phyloP scores from a whole-genome alignment of 2,113 vertebrate genomes.

The Spea multiplicata region DNA sequence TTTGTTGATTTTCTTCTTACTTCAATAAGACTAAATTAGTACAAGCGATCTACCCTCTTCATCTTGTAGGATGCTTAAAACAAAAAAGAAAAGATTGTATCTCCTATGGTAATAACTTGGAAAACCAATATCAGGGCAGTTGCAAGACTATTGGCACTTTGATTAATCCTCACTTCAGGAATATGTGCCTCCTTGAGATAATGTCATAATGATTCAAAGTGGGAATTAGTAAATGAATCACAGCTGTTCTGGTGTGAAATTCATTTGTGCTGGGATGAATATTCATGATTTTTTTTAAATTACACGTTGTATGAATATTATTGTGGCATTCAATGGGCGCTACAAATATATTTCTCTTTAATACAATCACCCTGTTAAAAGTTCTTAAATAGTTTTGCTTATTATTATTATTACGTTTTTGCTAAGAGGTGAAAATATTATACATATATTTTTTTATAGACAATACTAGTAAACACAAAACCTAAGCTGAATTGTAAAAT shows the following conservation, averaged over 20 bases:
- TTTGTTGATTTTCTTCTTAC: conserved; percentile 26
- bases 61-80: conserved; percentile 25
- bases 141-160: conserved; percentile 57
- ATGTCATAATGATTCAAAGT: conserved; percentile 72
- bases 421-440: no score
- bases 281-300: conserved; percentile 60
- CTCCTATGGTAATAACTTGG: conserved; percentile 35
- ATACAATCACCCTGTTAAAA: not conserved
- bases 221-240: conserved; percentile 72
- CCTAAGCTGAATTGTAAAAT: no score
- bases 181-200: conserved; percentile 65
- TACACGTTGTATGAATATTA: conserved; percentile 54
- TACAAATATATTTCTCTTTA: conserved; percentile 27
- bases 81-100: conserved; percentile 3
- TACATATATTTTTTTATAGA: no score
- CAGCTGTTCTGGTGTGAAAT: conserved; percentile 72
- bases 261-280: conserved; percentile 64
- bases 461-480: no score
- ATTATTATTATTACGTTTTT: no score
- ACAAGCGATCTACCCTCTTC: conserved; percentile 11
- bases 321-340: not conserved
- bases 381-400: no score
- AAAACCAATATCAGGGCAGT: conserved; percentile 36
- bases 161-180: conserved; percentile 62
- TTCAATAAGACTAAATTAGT: conserved; percentile 19